These are phyloP conservation scores for Aplocera efformata DNA, from an alignment of 2,888 invertebrate genomes.

Conservation along the genomic window DNA sequence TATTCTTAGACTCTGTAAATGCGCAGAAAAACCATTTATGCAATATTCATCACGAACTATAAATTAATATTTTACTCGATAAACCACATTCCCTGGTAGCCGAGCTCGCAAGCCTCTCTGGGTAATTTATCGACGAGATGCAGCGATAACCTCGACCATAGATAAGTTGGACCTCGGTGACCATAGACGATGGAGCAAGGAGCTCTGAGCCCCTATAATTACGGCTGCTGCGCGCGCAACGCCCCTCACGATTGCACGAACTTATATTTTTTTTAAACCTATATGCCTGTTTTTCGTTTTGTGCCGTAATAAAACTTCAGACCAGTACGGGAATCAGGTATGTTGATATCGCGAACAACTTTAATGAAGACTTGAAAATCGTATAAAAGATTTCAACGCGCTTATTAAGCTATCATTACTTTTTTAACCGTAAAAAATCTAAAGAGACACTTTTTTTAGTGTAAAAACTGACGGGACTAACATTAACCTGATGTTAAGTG, in stretches of 20 bases:
- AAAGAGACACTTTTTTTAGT: no score
- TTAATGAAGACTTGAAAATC: no score
- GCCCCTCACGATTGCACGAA: slow-evolving; percentile 54
- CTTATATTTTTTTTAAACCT: slow-evolving; percentile 37
- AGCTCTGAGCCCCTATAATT: slow-evolving; percentile 56
- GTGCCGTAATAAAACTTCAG: background rate
- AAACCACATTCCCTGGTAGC: slow-evolving; percentile 16
- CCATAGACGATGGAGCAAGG: slow-evolving; percentile 26
- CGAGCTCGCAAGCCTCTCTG: background rate
- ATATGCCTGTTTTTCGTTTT: slow-evolving; percentile 23
- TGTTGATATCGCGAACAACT: no score
- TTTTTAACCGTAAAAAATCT: no score
- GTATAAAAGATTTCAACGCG: no score
- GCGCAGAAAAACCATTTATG: no score
- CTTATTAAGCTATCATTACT: no score
- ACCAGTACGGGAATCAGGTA: no score
- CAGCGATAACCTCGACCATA: slow-evolving; percentile 28
- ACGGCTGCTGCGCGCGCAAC: slow-evolving; percentile 57
- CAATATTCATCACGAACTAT: background rate
- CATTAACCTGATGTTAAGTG: no score
- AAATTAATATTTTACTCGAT: background rate
- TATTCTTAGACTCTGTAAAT: no score
- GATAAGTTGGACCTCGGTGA: slow-evolving; percentile 18
- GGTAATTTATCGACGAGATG: slow-evolving; percentile 17
- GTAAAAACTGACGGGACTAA: no score